phyloP scores from a whole-genome alignment of 2,797 vertebrate genomes.

The Poecilia picta region DNA sequence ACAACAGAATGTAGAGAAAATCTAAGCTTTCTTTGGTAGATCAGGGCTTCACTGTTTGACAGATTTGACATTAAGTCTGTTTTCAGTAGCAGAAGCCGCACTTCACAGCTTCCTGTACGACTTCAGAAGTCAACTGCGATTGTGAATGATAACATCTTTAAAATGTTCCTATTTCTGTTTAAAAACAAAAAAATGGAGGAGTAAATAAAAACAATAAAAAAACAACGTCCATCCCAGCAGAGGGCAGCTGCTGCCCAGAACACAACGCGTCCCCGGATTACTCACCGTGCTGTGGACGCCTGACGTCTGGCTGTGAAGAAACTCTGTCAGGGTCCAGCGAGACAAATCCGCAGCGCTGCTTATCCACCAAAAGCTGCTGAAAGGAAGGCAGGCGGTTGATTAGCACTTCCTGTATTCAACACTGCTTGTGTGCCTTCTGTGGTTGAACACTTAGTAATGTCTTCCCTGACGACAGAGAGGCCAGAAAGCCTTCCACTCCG shows the following conservation, averaged over 20 bases:
- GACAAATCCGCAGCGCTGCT: background rate
- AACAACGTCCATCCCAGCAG: background rate
- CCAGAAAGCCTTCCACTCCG: background rate
- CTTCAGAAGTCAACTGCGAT: slow-evolving; percentile 12
- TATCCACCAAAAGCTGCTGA: slow-evolving; percentile 4
- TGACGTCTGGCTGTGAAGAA: background rate
- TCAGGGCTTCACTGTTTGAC: background rate
- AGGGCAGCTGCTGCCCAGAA: background rate
- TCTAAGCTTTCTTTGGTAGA: background rate
- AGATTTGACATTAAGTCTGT: background rate
- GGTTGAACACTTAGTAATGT: slow-evolving; percentile 15
- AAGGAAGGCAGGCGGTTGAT: slow-evolving; percentile 32
- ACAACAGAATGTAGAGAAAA: background rate
- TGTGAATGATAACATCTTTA: slow-evolving; percentile 9
- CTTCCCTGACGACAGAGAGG: background rate
- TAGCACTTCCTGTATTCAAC: slow-evolving; percentile 60
- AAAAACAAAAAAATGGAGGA: background rate
- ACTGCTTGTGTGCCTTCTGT: slow-evolving; percentile 22
- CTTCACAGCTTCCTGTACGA: slow-evolving; percentile 33
- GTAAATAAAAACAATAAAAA: background rate
- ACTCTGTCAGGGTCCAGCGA: background rate
- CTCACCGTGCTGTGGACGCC: slow-evolving; percentile 25
- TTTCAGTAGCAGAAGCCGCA: background rate
- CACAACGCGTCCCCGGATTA: background rate
- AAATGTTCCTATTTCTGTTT: background rate